Conservation (phyloP, 2,888 invertebrate species). For the Gari tellinella region DNA sequence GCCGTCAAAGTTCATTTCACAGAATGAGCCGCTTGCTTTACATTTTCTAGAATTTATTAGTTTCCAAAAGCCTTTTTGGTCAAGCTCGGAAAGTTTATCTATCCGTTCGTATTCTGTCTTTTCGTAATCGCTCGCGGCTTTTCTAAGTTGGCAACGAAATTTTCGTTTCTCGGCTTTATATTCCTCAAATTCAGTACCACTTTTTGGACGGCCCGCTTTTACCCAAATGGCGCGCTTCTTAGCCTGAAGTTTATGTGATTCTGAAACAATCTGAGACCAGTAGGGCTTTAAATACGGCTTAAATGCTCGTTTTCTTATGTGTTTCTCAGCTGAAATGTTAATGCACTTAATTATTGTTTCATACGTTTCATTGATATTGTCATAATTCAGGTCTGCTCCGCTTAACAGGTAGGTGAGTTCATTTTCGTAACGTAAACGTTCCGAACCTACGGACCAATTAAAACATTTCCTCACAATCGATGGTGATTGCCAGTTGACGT, state of each 20-base stretch:
- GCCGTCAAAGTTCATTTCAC: background rate
- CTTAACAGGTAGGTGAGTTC: too few relatives aligned
- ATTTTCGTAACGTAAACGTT: too few relatives aligned
- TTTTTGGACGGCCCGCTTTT: too few relatives aligned
- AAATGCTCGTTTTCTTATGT: background rate
- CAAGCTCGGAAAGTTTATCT: background rate
- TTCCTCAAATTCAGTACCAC: background rate
- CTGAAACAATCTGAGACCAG: background rate
- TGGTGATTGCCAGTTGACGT: too few relatives aligned
- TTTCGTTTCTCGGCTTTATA: constrained; percentile 6
- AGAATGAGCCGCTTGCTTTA: background rate
- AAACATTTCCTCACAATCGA: too few relatives aligned
- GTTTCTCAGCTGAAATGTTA: too few relatives aligned
- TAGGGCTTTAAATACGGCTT: background rate
- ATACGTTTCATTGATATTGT: background rate
- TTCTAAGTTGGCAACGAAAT: background rate
- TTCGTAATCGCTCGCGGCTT: background rate
- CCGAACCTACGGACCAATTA: too few relatives aligned
- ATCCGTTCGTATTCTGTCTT: background rate
- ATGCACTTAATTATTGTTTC: background rate
- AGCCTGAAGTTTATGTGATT: background rate
- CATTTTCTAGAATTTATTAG: background rate
- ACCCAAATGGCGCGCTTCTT: background rate
- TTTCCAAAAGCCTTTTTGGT: constrained; percentile 10
- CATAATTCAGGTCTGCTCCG: background rate